Evolutionary conservation across 2,113 vertebrate species (phyloP).

Genomic region (Bungarus multicinctus): DNA sequence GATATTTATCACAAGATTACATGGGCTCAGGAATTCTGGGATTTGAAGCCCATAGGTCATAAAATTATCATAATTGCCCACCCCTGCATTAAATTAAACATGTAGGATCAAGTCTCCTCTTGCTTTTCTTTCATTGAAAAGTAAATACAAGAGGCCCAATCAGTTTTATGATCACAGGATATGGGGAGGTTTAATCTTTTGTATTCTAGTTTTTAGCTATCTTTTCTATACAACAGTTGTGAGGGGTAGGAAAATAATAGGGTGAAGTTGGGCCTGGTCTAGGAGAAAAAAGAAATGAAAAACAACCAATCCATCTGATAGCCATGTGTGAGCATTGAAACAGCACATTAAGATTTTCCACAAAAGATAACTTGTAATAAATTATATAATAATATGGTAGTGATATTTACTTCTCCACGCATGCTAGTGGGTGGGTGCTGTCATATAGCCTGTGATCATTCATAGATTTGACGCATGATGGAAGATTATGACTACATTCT

Average conservation of each 20-base stretch:
- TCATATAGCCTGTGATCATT: not conserved
- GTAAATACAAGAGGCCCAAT: not conserved
- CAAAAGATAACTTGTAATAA: not conserved
- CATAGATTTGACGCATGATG: conserved; percentile 32
- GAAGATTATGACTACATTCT: conserved; percentile 37
- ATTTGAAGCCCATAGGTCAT: not conserved
- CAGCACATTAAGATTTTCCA: not conserved
- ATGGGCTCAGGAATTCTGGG: not conserved
- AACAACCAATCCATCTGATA: not conserved
- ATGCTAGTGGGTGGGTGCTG: not conserved
- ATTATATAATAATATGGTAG: not conserved
- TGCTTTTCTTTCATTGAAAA: not conserved
- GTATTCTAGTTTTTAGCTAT: not conserved
- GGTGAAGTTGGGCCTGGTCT: not conserved
- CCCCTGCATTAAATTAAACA: not conserved
- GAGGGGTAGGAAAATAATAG: not conserved
- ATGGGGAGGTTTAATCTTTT: not conserved
- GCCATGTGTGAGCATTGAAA: not conserved
- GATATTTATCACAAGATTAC: not conserved
- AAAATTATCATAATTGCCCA: not conserved
- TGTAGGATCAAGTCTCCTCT: not conserved
- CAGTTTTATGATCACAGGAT: not conserved
- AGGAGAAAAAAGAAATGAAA: not conserved
- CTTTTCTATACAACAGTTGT: not conserved
- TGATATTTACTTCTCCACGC: not conserved